A percentile compares a stretch with the other conserved stretches of the same genome.
phyloP scores from a whole-genome alignment of 2,113 vertebrate species.

The Pteruthius melanotis region DNA sequence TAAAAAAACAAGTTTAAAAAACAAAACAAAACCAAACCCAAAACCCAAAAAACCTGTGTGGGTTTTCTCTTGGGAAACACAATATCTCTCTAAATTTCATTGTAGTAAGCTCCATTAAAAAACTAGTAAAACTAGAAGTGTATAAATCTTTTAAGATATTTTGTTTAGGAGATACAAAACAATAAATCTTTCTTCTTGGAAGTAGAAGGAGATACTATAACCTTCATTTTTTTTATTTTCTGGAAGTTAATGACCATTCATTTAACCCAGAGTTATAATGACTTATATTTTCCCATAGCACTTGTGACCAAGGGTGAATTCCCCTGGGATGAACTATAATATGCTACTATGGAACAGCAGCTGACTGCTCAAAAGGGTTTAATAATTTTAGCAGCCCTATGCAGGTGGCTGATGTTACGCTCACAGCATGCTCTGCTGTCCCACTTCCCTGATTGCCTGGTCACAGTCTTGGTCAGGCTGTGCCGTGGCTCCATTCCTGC shows the following conservation, averaged over 20 bases:
- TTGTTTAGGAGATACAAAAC: not conserved
- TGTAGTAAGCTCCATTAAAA: not conserved
- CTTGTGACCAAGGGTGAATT: not conserved
- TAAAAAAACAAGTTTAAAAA: not conserved
- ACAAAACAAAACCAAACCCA: not conserved
- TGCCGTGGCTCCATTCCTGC: not conserved
- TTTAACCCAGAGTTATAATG: not conserved
- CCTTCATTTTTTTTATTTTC: not conserved
- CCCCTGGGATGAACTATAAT: not conserved
- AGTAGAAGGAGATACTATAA: not conserved
- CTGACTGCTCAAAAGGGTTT: not conserved
- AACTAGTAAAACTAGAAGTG: not conserved
- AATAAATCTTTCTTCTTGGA: not conserved
- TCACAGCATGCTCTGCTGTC: not conserved
- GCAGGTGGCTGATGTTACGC: fast-evolving
- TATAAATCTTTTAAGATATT: not conserved
- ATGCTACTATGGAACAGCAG: not conserved
- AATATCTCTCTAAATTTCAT: not conserved
- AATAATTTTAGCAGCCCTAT: not conserved
- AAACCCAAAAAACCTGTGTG: not conserved
- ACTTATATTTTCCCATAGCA: not conserved
- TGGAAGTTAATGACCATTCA: not conserved
- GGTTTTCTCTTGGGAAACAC: not conserved
- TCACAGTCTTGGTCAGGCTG: not conserved
- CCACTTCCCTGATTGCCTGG: not conserved